These are phyloP conservation scores for Teleogryllus occipitalis DNA, from an alignment of 1,140 invertebrate genomes.

Conservation along the genomic window DNA sequence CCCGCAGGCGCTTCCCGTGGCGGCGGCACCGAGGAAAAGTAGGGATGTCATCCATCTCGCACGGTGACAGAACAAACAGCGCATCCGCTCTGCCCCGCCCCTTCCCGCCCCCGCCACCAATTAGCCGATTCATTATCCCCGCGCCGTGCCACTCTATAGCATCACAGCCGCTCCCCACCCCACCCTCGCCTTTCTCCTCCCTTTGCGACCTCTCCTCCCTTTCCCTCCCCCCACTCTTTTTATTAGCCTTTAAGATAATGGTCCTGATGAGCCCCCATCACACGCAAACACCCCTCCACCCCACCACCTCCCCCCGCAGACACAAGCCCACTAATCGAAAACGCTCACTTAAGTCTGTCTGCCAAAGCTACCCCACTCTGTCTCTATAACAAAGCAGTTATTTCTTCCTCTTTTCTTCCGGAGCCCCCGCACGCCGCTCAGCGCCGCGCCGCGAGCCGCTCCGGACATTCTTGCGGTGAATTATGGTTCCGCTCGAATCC, in stretches of 20 bases:
- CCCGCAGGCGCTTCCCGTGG: no score
- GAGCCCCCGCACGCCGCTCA: no score
- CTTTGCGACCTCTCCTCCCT: neutral
- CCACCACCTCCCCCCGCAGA: neutral
- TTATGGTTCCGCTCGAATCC: constrained; percentile 3
- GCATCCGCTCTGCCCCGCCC: neutral
- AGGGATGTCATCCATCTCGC: constrained; percentile 8
- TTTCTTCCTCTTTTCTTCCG: neutral
- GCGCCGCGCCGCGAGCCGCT: neutral
- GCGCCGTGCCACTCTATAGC: neutral
- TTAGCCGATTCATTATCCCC: constrained; percentile 18
- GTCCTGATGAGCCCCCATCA: constrained; percentile 8
- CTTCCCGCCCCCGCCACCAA: neutral
- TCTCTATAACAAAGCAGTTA: constrained; percentile 5
- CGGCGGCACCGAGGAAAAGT: no score
- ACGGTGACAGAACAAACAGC: constrained; percentile 12
- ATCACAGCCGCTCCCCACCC: neutral
- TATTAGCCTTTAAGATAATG: constrained; percentile 17
- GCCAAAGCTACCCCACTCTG: neutral
- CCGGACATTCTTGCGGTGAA: neutral
- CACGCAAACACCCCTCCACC: neutral
- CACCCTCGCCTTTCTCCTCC: neutral
- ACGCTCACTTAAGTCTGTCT: neutral
- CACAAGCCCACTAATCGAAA: constrained; percentile 14
- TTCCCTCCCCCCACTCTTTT: constrained; percentile 2